Percentiles rank a stretch among this genome's conserved stretches.
These are phyloP conservation scores for Acromyrmex echinatior DNA, from an alignment of 1,140 invertebrate species.

Conservation along the genomic window DNA sequence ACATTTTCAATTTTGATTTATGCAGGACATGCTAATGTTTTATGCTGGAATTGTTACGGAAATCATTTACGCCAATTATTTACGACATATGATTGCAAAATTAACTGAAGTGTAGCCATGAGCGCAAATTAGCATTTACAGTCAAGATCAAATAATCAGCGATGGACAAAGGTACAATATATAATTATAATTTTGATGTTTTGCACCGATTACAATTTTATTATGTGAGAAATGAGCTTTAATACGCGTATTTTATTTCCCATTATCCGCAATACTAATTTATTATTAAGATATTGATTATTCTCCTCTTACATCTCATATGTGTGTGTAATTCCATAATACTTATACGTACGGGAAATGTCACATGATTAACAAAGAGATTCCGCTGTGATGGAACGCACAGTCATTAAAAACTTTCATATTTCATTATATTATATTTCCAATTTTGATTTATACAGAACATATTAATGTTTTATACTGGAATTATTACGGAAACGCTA, in stretches of 20 bases:
- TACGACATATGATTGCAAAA: conserved; percentile 26
- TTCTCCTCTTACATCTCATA: neutral
- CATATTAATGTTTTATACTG: conserved; percentile 22
- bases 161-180: neutral
- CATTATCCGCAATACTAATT: neutral
- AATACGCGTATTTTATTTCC: neutral
- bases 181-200: conserved; percentile 8
- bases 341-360: neutral
- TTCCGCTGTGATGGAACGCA: conserved; percentile 12
- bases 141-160: conserved; percentile 38
- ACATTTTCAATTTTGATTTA: conserved; percentile 33
- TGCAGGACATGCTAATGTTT: conserved; percentile 15
- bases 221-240: neutral
- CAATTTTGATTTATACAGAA: conserved; percentile 37
- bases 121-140: conserved; percentile 40
- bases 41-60: conserved; percentile 1
- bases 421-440: neutral
- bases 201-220: neutral
- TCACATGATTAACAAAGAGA: conserved; percentile 15
- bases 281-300: conserved; percentile 8
- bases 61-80: conserved; percentile 38
- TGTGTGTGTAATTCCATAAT: no score
- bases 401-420: conserved; percentile 27
- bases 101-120: conserved; percentile 30
- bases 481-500: neutral